Evolutionary conservation across 2,113 vertebrate species (phyloP).

Genomic region (Artemisiospiza belli): DNA sequence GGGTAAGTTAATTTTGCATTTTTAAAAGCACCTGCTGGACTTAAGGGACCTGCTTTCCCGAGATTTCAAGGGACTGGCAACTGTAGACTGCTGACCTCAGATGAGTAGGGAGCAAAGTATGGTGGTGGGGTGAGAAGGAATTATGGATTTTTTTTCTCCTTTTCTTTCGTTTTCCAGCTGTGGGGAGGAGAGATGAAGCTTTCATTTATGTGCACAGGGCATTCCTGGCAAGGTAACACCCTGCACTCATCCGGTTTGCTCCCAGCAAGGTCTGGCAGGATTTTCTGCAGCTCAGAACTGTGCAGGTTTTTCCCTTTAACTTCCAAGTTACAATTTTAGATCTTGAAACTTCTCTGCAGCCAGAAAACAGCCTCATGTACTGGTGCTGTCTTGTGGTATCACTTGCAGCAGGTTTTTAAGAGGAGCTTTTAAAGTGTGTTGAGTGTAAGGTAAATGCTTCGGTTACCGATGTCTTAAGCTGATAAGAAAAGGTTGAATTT

Average conservation of each 20-base stretch:
- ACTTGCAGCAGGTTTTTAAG: neutral
- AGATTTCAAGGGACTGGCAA: neutral
- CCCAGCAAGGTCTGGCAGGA: neutral
- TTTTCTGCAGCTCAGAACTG: neutral
- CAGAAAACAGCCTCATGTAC: neutral
- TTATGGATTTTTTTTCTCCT: rapidly evolving
- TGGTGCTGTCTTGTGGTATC: neutral
- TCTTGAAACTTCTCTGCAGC: neutral
- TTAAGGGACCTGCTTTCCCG: neutral
- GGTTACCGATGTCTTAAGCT: neutral
- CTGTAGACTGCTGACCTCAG: neutral
- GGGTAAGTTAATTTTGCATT: rapidly evolving
- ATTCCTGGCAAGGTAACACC: neutral
- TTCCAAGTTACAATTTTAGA: neutral
- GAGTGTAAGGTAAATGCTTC: neutral
- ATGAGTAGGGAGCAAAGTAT: neutral
- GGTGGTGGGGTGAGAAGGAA: neutral
- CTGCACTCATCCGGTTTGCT: neutral
- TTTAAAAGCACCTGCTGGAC: neutral
- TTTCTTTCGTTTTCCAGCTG: rapidly evolving
- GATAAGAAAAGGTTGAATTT: neutral
- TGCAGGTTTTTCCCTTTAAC: neutral
- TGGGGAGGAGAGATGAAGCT: neutral
- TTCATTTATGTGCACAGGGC: neutral
- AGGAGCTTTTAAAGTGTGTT: neutral